Conservation (phyloP, 2,113 vertebrate genomes). For the Psilopogon haemacephalus region DNA sequence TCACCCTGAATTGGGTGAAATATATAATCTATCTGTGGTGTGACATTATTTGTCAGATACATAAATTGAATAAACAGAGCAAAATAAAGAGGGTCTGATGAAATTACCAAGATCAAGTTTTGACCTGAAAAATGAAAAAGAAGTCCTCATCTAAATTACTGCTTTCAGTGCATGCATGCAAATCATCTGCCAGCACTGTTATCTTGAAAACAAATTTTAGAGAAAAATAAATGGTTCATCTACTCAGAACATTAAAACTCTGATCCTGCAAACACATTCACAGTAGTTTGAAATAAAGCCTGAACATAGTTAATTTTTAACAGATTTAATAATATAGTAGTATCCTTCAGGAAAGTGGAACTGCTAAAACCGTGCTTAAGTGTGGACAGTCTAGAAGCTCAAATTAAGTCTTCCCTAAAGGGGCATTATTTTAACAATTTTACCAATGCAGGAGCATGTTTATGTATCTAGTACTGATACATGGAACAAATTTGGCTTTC, state of each 20-base stretch:
- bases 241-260: conserved; percentile 7
- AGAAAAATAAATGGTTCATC: conserved; percentile 4
- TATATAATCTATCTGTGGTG: not conserved
- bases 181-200: not conserved
- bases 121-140: not conserved
- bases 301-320: not conserved
- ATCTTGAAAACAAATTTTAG: not conserved
- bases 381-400: not conserved
- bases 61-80: not conserved
- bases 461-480: conserved; percentile 27
- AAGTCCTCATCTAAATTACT: not conserved
- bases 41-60: not conserved
- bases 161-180: not conserved
- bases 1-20: not conserved
- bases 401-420: conserved; percentile 51
- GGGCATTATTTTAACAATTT: conserved; percentile 35
- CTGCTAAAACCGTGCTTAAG: not conserved
- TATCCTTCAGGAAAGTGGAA: not conserved
- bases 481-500: conserved; percentile 62
- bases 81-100: conserved; percentile 27
- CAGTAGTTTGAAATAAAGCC: not conserved
- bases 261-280: not conserved
- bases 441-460: conserved; percentile 21
- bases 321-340: not conserved
- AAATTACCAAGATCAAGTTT: not conserved